These are phyloP conservation scores for Leptinotarsa juncta DNA, from an alignment of 2,888 invertebrate genomes.

Conservation along the genomic window DNA sequence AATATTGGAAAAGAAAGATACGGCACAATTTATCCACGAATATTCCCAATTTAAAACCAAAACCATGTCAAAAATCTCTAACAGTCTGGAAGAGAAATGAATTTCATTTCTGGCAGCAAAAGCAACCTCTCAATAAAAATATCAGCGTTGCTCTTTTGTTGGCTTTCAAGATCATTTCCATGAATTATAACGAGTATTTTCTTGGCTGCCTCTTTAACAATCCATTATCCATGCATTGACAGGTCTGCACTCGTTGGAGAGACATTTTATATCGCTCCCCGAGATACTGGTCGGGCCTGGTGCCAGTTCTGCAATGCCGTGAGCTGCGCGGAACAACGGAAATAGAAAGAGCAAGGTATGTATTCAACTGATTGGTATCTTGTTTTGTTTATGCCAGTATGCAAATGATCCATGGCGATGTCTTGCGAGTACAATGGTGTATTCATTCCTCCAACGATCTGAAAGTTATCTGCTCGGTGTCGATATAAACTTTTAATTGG, in stretches of 20 bases:
- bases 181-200: not conserved
- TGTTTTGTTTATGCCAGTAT: not conserved
- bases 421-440: not conserved
- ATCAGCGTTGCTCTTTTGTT: not conserved
- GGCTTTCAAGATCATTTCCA: not conserved
- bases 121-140: not conserved
- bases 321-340: conserved; percentile 71
- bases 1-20: too few species aligned
- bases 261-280: conserved; percentile 82
- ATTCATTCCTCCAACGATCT: too few species aligned
- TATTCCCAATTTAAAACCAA: too few species aligned
- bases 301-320: conserved; percentile 88
- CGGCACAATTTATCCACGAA: too few species aligned
- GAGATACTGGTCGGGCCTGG: conserved; percentile 81
- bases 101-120: not conserved
- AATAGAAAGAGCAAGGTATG: conserved; percentile 66
- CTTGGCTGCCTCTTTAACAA: not conserved
- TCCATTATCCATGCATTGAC: conserved; percentile 22
- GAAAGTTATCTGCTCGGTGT: too few species aligned
- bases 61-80: too few species aligned
- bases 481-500: too few species aligned
- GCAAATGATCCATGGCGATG: not conserved
- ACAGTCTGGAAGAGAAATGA: too few species aligned
- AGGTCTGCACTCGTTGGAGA: conserved; percentile 82
- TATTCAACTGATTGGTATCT: not conserved